Base-by-base conservation (phyloP, 35 echinoderm and acorn worm genomes). In the Acanthaster planci region DNA sequence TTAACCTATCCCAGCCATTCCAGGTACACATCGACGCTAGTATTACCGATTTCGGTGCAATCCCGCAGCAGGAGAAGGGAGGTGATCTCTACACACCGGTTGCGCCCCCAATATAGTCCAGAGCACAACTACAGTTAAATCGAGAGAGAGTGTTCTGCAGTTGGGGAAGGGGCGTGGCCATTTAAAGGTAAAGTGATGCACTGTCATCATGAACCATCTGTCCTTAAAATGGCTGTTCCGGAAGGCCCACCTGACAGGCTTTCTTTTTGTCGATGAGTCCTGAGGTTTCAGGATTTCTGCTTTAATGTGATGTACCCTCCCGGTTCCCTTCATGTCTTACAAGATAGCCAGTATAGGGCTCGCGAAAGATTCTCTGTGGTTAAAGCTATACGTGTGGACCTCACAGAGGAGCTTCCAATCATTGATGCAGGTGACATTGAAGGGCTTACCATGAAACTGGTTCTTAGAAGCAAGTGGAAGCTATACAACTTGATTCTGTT, bases 121-220 rank as follows among this genome's bases (percentile, higher is more conserved):
- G 83, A 85, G 39, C 2, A 40, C 7, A 85, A 75, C 19, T 75
- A 85, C 27, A 47, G 36, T 7, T 18, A 30, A 8, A 85, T 37
- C 29, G 83, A 86, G 38, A 40, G 35, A 21, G 86, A 87, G 16
- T 80, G 86, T 87, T 16, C 80, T 0, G 76, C 86, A 5, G 86
- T 79, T 31, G 32, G 55, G 76, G 27, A 91, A 91, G 60, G 68
- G 76, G 83, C 37, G 78, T 10, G n/a, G 18, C 0, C 84, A 90
- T 37, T 54, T 84, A 0, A 50, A 84, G 26, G 88, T 80, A 26
- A 76, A 35, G 15, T 39, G 56, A 14, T 84, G 36, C 38, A 47
- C 1, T 21, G 51, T 89, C 2, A 42, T 82, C 22, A 89, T 79
- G 16, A 60, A 89, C 57, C 77, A 89, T 51, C 77, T 51, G 29